phyloP scores from a whole-genome alignment of 2,113 vertebrate species.

The Octodon degus region DNA sequence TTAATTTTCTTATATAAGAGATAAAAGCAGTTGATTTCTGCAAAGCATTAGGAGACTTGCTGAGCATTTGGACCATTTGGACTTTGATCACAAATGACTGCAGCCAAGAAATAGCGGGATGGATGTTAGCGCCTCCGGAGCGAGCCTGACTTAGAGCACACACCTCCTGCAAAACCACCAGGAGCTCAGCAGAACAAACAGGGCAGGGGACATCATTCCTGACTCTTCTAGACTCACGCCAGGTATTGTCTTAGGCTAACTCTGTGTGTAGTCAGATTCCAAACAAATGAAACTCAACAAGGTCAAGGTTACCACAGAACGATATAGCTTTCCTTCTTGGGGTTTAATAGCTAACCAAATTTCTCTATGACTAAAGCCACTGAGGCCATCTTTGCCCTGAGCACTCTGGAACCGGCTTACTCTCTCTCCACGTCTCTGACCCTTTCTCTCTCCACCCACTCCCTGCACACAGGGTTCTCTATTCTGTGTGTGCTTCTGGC shows the following conservation, averaged over 20 bases:
- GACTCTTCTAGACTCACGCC: neutral
- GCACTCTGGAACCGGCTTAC: neutral
- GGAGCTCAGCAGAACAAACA: constrained; percentile 43
- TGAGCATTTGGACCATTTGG: neutral
- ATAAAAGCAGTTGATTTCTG: constrained; percentile 33
- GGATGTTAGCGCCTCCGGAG: neutral
- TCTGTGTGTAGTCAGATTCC: neutral
- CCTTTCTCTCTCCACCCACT: neutral
- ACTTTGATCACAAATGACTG: constrained; percentile 51
- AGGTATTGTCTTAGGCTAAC: neutral
- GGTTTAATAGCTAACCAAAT: constrained; percentile 52
- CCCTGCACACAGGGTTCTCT: neutral
- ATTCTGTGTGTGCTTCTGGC: neutral
- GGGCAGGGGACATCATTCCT: neutral
- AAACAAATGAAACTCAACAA: constrained; percentile 19
- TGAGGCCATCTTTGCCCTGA: constrained; percentile 15
- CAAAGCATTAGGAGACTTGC: constrained; percentile 25
- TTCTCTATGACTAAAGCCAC: neutral
- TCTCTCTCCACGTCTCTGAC: neutral
- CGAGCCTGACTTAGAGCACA: constrained; percentile 17
- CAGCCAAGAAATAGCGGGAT: constrained; percentile 20
- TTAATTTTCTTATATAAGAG: constrained; percentile 22
- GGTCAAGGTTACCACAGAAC: neutral
- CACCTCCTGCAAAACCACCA: neutral
- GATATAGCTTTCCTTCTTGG: neutral